Base-by-base conservation (phyloP, 2,113 vertebrate species). In the Pachyramphus minor region DNA sequence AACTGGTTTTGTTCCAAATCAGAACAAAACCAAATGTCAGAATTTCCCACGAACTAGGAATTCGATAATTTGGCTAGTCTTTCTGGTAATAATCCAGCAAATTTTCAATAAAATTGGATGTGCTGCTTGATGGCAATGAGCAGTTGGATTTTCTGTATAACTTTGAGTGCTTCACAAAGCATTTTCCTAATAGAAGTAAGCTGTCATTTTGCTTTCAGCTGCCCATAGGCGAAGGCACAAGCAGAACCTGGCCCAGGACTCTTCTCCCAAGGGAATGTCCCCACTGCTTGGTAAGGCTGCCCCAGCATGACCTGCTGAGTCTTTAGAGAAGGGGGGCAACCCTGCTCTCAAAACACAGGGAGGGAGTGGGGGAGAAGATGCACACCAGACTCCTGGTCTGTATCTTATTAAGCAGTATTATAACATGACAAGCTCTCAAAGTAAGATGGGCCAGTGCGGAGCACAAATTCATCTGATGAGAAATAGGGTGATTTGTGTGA, bases 31-130 rank as follows among this genome's bases (percentile, higher is more conserved):
- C 86, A 76, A 95, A 96, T 74, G 91, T 93, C 69, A 89, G 90
- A 94, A 95, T 95, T 96, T 96, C 96, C 95, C 96, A 96, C 31
- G 79, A 88, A 95, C 59, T 47, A 92, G 92, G 93, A 86, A 90
- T 96, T 2, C 58, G 76, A 93, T 75, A 58, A 88, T 92, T 84
- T 95, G 88, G 83, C 64, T 79, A 90, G 79, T 77, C 88, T 74
- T 81, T 77, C 86, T 96, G 95, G 88, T 71, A 77, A 41, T 8
- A 93, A 63, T 50, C 85, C 95, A 96, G 78, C 16, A 69, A 68
- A 69, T 67, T 83, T 80, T 62, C 88, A 67, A 20, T 86, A 73
- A 69, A 88, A 86, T 86, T 88, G 45, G 49, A 82, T 63, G 72
- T 35, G 42, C 42, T 91, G 31, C 53, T 89, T 69, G 55, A 90